These are phyloP conservation scores for Pachliopta kotzebuea DNA, from an alignment of 2,888 invertebrate species.

Conservation along the genomic window DNA sequence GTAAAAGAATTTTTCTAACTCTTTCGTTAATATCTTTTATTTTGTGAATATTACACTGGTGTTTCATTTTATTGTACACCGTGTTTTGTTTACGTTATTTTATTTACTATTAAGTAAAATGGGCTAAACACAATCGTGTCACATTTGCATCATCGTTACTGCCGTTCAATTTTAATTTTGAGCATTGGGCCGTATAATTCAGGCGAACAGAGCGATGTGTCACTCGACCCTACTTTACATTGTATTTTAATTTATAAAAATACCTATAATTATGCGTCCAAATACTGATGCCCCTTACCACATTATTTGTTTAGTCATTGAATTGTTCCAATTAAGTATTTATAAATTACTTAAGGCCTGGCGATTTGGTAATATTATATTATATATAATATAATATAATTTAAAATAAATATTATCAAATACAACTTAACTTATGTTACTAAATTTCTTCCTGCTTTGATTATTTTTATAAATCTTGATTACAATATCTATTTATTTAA, in stretches of 20 bases:
- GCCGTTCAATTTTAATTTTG: slow-evolving; percentile 42
- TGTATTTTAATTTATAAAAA: slow-evolving; percentile 37
- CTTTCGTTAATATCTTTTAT: too few species aligned
- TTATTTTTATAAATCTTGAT: not conserved
- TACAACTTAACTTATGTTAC: too few species aligned
- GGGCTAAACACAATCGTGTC: slow-evolving; percentile 11
- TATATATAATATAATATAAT: too few species aligned
- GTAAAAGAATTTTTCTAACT: too few species aligned
- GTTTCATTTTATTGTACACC: not conserved
- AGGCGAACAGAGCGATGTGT: slow-evolving; percentile 48
- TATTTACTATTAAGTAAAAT: not conserved
- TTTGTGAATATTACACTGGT: not conserved
- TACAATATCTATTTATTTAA: not conserved
- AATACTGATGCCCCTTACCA: slow-evolving; percentile 50
- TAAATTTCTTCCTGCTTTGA: not conserved
- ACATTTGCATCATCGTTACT: slow-evolving; percentile 21
- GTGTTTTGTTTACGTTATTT: too few species aligned
- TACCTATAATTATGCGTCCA: slow-evolving; percentile 47
- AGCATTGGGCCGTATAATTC: slow-evolving; percentile 55
- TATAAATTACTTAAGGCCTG: slow-evolving; percentile 20
- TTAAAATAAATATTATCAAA: too few species aligned
- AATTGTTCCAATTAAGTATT: slow-evolving; percentile 20
- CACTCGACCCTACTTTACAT: slow-evolving; percentile 39
- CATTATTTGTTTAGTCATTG: slow-evolving; percentile 52
- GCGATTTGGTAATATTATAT: slow-evolving; percentile 8